phyloP scores from a whole-genome alignment of 2,113 vertebrate species.

The Shinisaurus crocodilurus region DNA sequence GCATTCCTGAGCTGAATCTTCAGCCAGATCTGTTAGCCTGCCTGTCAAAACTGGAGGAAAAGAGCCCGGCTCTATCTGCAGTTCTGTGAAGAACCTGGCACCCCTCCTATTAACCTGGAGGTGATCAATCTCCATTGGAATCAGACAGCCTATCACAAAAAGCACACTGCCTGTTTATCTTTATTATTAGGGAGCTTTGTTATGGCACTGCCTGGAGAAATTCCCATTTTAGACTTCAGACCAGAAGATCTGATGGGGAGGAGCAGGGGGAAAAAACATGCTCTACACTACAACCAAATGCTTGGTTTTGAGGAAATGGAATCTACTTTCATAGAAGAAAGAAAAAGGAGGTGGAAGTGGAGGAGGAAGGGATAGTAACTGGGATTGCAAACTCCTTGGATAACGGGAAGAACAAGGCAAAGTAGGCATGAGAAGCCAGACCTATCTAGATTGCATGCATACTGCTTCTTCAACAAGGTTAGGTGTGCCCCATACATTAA shows the following conservation, averaged over 20 bases:
- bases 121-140: conserved; percentile 77
- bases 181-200: conserved; percentile 75
- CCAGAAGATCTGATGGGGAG: conserved; percentile 34
- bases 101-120: conserved; percentile 66
- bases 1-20: conserved; percentile 58
- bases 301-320: conserved; percentile 38
- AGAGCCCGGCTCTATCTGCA: conserved; percentile 48
- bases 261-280: conserved; percentile 1
- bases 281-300: conserved; percentile 22
- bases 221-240: conserved; percentile 63
- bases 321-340: conserved; percentile 9
- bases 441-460: conserved; percentile 35
- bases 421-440: conserved; percentile 50
- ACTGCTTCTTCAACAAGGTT: conserved; percentile 29
- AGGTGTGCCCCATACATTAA: conserved; percentile 30
- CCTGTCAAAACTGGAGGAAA: conserved; percentile 63
- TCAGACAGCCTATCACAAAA: conserved; percentile 74
- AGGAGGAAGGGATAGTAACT: not conserved
- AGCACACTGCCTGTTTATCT: conserved; percentile 77
- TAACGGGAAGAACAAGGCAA: conserved; percentile 40
- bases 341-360: not conserved
- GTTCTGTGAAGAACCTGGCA: conserved; percentile 60
- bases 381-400: not conserved
- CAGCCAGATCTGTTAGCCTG: conserved; percentile 55
- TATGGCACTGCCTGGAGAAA: conserved; percentile 73